phyloP scores from a whole-genome alignment of 1,140 invertebrate species.

The Rhopalosiphum maidis region DNA sequence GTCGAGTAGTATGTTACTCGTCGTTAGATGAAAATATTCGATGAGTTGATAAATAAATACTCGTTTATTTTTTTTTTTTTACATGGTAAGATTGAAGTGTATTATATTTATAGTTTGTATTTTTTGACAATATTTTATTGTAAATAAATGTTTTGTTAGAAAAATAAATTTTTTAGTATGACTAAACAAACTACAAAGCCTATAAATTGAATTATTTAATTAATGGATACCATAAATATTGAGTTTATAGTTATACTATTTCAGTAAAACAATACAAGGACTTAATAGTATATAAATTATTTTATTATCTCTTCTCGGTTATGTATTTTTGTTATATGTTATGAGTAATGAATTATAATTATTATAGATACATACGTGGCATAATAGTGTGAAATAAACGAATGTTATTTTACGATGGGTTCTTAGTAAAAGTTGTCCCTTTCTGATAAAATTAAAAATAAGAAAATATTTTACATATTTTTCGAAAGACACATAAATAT shows the following conservation, averaged over 20 bases:
- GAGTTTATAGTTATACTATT: not conserved
- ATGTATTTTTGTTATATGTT: not conserved
- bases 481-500: not conserved
- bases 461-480: not conserved
- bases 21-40: not conserved
- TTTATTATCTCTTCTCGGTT: not conserved
- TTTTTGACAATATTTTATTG: not conserved
- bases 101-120: not conserved
- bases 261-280: not conserved
- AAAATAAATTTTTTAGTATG: not conserved
- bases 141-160: not conserved
- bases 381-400: not conserved
- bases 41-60: constrained; percentile 28
- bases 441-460: not conserved
- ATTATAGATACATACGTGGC: not conserved
- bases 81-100: not conserved
- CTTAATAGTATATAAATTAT: not conserved
- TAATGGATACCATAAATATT: not conserved
- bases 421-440: not conserved
- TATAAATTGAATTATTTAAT: not conserved
- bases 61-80: constrained; percentile 4
- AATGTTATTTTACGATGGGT: not conserved
- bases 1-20: constrained; percentile 33
- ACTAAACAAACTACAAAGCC: not conserved
- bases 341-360: not conserved